A percentile compares a stretch with the other conserved stretches of the same genome.
Conservation (phyloP, 2,888 invertebrate species). For the Ophonus ardosiacus region DNA sequence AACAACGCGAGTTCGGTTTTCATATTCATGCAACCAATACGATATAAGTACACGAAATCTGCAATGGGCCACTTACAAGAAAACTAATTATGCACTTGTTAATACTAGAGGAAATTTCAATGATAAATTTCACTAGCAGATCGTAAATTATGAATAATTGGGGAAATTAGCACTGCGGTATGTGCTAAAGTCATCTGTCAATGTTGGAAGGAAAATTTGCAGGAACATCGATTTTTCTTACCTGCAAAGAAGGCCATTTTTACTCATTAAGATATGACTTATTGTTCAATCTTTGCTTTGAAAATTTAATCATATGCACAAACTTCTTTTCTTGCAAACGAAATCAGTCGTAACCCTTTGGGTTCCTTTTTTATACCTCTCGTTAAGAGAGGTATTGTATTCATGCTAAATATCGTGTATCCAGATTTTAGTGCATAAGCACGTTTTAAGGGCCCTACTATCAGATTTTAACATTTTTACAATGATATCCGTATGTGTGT, state of each 20-base stretch:
- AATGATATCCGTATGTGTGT: too few species aligned
- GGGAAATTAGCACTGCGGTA: neutral
- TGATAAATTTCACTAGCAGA: conserved; percentile 15
- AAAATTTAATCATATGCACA: too few species aligned
- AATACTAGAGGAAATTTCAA: conserved; percentile 6
- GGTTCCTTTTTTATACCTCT: too few species aligned
- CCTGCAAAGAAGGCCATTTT: neutral
- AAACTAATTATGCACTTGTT: neutral
- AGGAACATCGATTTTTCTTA: neutral
- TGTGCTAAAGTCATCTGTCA: neutral
- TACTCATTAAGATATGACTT: too few species aligned
- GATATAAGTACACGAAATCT: conserved; percentile 16
- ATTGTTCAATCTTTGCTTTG: too few species aligned
- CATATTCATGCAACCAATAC: conserved; percentile 26
- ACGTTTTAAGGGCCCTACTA: too few species aligned
- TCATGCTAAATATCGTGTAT: too few species aligned
- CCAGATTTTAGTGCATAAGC: too few species aligned
- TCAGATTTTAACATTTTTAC: too few species aligned
- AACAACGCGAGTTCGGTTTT: neutral
- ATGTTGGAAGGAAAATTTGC: neutral
- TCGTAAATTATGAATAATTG: conserved; percentile 10
- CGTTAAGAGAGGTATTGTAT: too few species aligned
- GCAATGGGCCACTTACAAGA: neutral
- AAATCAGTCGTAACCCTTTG: too few species aligned
- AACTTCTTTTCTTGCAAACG: too few species aligned